phyloP scores from a whole-genome alignment of 30 jellyfish, hydroid and myxozoan genomes.

The Pelagia noctiluca region DNA sequence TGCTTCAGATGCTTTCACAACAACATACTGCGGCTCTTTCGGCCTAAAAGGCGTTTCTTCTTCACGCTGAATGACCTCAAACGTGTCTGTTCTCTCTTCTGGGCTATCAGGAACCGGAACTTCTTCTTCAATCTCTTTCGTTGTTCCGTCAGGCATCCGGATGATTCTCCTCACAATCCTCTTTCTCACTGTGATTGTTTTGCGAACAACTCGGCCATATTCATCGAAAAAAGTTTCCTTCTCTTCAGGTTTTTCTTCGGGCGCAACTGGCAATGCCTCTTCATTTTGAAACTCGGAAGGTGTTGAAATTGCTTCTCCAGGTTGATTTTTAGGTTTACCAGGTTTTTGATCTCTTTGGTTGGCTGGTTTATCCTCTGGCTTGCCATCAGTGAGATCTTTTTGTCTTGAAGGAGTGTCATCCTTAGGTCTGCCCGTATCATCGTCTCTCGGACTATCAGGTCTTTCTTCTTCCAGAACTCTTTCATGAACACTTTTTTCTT shows the following conservation, averaged over 20 bases:
- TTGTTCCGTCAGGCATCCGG: constrained; percentile 76
- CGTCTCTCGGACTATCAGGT: constrained; percentile 23
- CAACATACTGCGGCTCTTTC: too few relatives aligned
- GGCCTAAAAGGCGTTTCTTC: too few relatives aligned
- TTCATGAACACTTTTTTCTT: constrained; percentile 79
- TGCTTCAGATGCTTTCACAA: too few relatives aligned
- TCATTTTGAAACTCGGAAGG: constrained; percentile 38
- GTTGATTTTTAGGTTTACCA: neutral
- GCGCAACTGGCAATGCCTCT: constrained; percentile 36
- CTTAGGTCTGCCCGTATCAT: constrained; percentile 3
- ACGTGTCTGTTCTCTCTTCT: too few relatives aligned
- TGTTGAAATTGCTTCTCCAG: constrained; percentile 23
- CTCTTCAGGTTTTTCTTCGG: constrained; percentile 17
- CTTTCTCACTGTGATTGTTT: constrained; percentile 59
- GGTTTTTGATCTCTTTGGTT: neutral
- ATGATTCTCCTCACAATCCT: constrained; percentile 59
- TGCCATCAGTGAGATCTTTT: neutral
- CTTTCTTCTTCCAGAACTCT: constrained; percentile 55
- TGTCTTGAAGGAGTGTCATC: too few relatives aligned
- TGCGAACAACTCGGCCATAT: constrained; percentile 22
- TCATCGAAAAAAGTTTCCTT: constrained; percentile 40
- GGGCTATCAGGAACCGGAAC: constrained; percentile 34
- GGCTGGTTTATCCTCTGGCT: neutral
- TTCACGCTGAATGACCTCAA: too few relatives aligned
- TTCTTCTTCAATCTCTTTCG: constrained; percentile 58